Base-by-base conservation (phyloP, 2,113 vertebrate species). In the Gadus macrocephalus region DNA sequence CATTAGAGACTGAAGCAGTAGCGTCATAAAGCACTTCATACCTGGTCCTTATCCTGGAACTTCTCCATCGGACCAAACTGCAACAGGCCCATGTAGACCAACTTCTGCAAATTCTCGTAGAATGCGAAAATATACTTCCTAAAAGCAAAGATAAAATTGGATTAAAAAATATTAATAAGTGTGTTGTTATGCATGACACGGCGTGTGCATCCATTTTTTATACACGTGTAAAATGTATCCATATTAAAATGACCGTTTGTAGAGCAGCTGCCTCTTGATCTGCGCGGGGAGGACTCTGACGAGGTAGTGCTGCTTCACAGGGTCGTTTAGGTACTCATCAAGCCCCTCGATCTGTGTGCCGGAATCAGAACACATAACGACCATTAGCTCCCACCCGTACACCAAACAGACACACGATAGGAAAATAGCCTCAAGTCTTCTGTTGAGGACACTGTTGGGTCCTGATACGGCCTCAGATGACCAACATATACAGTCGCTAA, bases 21-120 rank as follows among this genome's bases (percentile, higher is more conserved):
- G 42, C 42, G 11, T 49, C 42, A 49, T 49, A 49, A 12, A 49
- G 42, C 42, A 49, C 8, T 49, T 49, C 56, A 15, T 81, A 99
- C 97, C 95, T 98, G 96, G 70, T 97, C 96, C 90, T 96, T 98
- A 28, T 98, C 97, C 88, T 95, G 95, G 79, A 97, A 97, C 81
- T 95, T 98, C 78, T 95, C 94, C 1, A 88, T 83, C 49, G 95
- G 94, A 1, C 93, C 95, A 61, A 98, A 98, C 82, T 98, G 97
- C 63, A 99, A 76, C 72, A 99, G 80, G 20, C 97, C 97, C 95
- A 98, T 97, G 72, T 92, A 97, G 79, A 91, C 93, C 22, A 99
- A 75, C 22, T 91, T 92, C 75, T 98, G 94, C 58, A 99, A 88
- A 77, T 87, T 94, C 89, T 98, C 95, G n/a, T 93, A 83, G 71